Evolutionary conservation across 2,888 invertebrate genomes (phyloP).

Genomic region (Sesamia inferens): DNA sequence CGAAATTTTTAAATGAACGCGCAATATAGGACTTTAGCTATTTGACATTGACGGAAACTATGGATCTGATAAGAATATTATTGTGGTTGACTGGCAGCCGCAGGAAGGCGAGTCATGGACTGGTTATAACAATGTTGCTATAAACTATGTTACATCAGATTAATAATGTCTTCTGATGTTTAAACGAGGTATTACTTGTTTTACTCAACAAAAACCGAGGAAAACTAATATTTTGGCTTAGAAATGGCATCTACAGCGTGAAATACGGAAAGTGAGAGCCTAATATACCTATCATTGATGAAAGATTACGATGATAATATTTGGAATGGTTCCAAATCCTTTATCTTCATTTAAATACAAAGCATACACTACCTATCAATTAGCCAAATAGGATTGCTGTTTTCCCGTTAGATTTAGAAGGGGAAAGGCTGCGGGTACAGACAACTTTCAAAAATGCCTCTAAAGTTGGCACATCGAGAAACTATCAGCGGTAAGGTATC

Average conservation of each 20-base stretch:
- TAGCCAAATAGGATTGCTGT: neutral
- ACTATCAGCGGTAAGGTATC: neutral
- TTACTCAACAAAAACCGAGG: neutral
- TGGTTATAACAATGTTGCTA: neutral
- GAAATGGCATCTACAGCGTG: neutral
- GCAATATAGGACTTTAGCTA: neutral
- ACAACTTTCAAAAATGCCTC: conserved; percentile 12
- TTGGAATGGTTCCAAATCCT: conserved; percentile 12
- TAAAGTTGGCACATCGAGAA: conserved; percentile 14
- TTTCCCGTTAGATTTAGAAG: neutral
- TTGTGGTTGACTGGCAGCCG: conserved; percentile 23
- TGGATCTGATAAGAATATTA: conserved; percentile 37
- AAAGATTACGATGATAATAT: conserved; percentile 1
- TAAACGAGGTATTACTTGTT: neutral
- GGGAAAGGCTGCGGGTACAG: neutral
- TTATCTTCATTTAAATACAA: conserved; percentile 10
- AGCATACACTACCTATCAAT: too few relatives aligned
- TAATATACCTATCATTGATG: neutral
- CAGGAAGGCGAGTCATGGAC: conserved; percentile 17
- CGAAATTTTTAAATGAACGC: conserved; percentile 2
- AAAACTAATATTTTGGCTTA: neutral
- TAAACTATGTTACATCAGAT: conserved; percentile 10
- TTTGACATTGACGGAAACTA: conserved; percentile 27
- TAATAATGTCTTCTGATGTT: conserved; percentile 12
- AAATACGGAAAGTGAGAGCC: neutral